Evolutionary conservation across 1,140 invertebrate species (phyloP), one percentile per base, ranked within the genome.

Genomic region (Anadara kagoshimensis): DNA sequence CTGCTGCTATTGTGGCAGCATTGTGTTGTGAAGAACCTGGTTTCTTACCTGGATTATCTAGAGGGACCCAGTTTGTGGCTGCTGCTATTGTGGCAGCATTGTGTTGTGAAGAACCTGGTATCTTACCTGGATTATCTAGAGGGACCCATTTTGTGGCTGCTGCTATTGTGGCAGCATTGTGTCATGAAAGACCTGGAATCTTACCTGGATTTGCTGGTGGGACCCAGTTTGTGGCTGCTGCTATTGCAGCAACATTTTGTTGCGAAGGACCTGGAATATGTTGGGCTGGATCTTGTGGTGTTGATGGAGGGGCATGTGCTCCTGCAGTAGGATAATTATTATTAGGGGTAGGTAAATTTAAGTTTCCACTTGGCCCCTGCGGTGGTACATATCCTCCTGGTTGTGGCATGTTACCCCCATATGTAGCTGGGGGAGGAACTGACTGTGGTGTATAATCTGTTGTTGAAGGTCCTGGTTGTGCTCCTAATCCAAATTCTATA

Each of bases 261-360:
- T 20, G 26, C 16, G 57, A 36, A 58, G n/a, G 56, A 69, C 22
- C 59, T n/a, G 76, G 58, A 59, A 65, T n/a, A n/a, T n/a, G 43
- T 58, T 83, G 69, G n/a, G 73, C 51, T 57, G 78, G 69, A 44
- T 85, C 82, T 57, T 84, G 79, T 20, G 85, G 84, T 16, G 83
- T 84, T 29, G 78, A 77, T 18, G 86, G 83, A 20, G 86, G 85
- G 12, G 85, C 84, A 68, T 84, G 79, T 11, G 78, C 69, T 8
- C 84, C 85, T n/a, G 78, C 70, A 7, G 68, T 63, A 26, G 82
- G 76, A 24, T 76, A 69, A 29, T 78, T 72, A 56, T 63, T 67
- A 29, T 24, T 67, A 57, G 78, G 65, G n/a, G 62, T 57, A 18
- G 73, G 68, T 54, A 71, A 57, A 58, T 61, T 73, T 5, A 67